A percentile compares a stretch with the other conserved stretches of the same genome.
Evolutionary conservation across 2,797 vertebrate genomes (phyloP).

Genomic region (Steatocranus sp.): DNA sequence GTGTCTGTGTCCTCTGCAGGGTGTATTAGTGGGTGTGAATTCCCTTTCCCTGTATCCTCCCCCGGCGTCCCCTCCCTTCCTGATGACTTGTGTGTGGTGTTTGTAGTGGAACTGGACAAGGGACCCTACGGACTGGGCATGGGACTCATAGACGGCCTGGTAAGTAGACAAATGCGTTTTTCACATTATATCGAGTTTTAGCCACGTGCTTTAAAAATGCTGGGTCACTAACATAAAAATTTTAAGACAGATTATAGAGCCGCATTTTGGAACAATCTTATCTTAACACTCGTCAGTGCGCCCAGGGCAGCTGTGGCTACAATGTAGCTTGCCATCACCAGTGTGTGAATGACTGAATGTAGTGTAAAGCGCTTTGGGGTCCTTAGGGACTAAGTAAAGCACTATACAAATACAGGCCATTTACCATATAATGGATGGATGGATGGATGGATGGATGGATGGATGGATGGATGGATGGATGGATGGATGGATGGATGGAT

Average conservation of each 20-base stretch:
- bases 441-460: too few species aligned
- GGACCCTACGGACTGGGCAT: constrained; percentile 92
- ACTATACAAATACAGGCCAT: too few species aligned
- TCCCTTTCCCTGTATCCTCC: constrained; percentile 79
- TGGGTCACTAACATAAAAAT: neutral
- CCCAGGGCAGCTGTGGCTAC: too few species aligned
- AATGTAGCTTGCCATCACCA: too few species aligned
- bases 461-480: too few species aligned
- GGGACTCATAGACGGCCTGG: constrained; percentile 95
- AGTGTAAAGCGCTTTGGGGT: too few species aligned
- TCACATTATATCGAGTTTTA: neutral
- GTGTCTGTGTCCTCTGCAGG: constrained; percentile 77
- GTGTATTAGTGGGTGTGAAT: constrained; percentile 79
- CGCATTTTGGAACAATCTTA: neutral
- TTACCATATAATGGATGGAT: too few species aligned
- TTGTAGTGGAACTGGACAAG: constrained; percentile 93
- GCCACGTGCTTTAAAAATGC: neutral
- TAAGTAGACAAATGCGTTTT: constrained; percentile 67
- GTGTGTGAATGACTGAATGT: too few species aligned
- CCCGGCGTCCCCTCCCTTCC: constrained; percentile 79
- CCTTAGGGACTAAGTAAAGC: too few species aligned
- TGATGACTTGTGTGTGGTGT: constrained; percentile 89
- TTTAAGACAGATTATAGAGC: neutral
- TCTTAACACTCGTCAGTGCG: too few species aligned
- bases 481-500: too few species aligned